phyloP scores from a whole-genome alignment of 92 coral and sea anemone genomes.

The Desmophyllum pertusum region DNA sequence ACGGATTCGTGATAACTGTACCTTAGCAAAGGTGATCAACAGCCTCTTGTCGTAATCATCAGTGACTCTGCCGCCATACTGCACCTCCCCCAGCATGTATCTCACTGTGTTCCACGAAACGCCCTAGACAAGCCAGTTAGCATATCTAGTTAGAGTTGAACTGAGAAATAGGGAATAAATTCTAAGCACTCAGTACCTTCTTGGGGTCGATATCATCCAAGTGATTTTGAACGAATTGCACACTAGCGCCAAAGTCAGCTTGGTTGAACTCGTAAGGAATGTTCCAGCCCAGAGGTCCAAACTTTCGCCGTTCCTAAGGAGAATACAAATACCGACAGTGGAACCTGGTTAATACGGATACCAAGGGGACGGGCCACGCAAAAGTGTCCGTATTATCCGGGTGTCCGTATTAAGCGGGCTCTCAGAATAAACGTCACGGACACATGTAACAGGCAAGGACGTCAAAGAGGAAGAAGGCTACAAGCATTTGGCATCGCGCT shows the following conservation, averaged over 20 bases:
- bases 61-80: slow-evolving; percentile 90
- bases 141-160: not conserved
- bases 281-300: slow-evolving; percentile 93
- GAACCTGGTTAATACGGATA: not conserved
- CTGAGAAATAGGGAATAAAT: no score
- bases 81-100: slow-evolving; percentile 92
- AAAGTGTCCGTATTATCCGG: no score
- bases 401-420: no score
- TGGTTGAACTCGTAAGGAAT: slow-evolving; percentile 94
- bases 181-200: slow-evolving; percentile 54
- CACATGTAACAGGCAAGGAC: no score
- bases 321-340: not conserved
- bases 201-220: slow-evolving; percentile 88
- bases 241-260: slow-evolving; percentile 88
- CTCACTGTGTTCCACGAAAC: slow-evolving; percentile 95
- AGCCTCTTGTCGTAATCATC: slow-evolving; percentile 90
- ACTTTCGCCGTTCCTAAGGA: slow-evolving; percentile 84
- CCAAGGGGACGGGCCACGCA: no score
- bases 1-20: not conserved
- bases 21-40: slow-evolving; percentile 86
- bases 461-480: no score
- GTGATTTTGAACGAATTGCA: slow-evolving; percentile 89
- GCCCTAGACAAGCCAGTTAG: slow-evolving; percentile 48
- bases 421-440: no score
- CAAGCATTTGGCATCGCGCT: no score